phyloP scores from a whole-genome alignment of 2,797 vertebrate genomes.

The Dromococcyx pavoninus region DNA sequence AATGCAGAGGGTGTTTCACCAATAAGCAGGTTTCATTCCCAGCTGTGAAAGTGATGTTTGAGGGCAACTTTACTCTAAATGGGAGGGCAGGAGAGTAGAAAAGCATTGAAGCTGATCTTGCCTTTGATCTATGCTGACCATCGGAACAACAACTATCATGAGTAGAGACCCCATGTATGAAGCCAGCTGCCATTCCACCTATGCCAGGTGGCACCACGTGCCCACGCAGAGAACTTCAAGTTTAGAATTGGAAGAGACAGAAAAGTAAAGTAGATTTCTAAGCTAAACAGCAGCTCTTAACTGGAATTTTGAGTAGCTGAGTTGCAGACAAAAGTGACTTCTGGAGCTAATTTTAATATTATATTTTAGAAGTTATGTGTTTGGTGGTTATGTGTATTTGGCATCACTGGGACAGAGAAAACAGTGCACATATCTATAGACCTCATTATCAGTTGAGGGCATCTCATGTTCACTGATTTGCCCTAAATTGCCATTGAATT shows the following conservation, averaged over 20 bases:
- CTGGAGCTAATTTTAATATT: neutral
- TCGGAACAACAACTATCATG: constrained; percentile 38
- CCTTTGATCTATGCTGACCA: neutral
- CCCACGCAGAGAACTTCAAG: neutral
- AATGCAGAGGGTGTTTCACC: neutral
- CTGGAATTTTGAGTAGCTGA: neutral
- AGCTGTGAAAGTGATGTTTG: neutral
- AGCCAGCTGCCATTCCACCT: constrained; percentile 9
- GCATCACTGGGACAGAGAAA: neutral
- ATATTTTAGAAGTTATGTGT: neutral
- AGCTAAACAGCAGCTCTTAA: neutral
- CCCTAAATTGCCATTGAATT: neutral
- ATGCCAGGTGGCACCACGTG: neutral
- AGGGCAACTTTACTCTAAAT: neutral
- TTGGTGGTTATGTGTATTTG: neutral
- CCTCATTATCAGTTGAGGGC: neutral
- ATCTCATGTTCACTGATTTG: neutral
- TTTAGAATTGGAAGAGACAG: neutral
- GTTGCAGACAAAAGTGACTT: neutral
- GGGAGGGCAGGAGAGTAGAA: neutral
- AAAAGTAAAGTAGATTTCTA: neutral
- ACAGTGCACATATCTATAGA: neutral
- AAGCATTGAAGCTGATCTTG: neutral
- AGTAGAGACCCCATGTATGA: neutral
- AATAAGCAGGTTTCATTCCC: neutral